These are phyloP conservation scores for Falco punctatus DNA, from an alignment of 2,113 vertebrate genomes.

Conservation along the genomic window DNA sequence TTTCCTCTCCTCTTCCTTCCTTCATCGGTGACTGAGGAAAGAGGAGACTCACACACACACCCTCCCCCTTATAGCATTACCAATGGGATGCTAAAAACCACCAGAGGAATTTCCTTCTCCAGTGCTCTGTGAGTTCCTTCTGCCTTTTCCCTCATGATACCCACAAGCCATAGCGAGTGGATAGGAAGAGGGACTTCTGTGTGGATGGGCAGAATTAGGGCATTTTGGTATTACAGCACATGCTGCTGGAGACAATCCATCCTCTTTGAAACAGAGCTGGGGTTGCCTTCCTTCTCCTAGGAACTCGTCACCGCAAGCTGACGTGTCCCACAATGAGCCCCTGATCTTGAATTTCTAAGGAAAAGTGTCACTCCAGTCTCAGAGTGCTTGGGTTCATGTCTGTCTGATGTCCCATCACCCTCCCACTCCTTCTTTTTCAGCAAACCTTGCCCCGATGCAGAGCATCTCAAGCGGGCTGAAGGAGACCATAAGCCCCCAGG, in stretches of 20 bases:
- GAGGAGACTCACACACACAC: background rate
- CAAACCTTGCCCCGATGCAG: slow-evolving; percentile 86
- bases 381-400: background rate
- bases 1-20: background rate
- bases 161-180: background rate
- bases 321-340: rapidly evolving
- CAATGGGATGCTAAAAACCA: background rate
- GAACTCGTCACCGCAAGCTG: rapidly evolving
- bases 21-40: background rate
- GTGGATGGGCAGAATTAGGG: background rate
- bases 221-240: background rate
- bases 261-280: background rate
- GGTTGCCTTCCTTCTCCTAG: background rate
- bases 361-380: background rate
- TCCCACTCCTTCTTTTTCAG: slow-evolving; percentile 63
- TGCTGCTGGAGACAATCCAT: background rate
- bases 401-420: background rate
- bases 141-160: background rate
- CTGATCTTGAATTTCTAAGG: background rate
- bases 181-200: background rate
- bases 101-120: background rate
- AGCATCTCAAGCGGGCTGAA: slow-evolving; percentile 95
- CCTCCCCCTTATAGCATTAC: background rate
- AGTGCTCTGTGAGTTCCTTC: background rate
- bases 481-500: slow-evolving; percentile 92